Evolutionary conservation across 2,113 vertebrate species (phyloP), one percentile per base, ranked within the genome.

Genomic region (Callipepla squamata): DNA sequence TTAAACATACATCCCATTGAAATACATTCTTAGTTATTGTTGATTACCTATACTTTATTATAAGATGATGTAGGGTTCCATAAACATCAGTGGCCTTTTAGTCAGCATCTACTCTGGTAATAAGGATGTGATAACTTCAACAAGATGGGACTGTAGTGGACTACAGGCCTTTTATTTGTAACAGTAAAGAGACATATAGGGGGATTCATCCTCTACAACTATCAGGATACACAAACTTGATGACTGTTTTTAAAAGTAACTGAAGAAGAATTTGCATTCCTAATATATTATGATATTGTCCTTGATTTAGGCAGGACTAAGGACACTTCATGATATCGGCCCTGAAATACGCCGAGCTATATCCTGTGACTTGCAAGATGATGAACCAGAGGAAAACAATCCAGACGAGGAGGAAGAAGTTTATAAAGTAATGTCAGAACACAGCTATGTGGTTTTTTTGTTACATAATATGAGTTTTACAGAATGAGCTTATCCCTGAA

Each of bases 361-460:
- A 98, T 99, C 99, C 97, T 99, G 99, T 98, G 99, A 99, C 98
- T 98, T 99, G 97, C 99, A 99, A 97, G 99, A 99, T 97, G 99
- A 99, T 95, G 99, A 99, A 95, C 98, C 99, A 83, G 98, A 99
- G 97, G 98, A 99, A 97, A 98, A 98, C 97, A 98, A 99, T 96
- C 98, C 98, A 94, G 99, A 99, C 96, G 99, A 99, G 96, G 99
- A 99, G 96, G 99, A 99, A 97, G 99, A 99, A 97, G 98, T 99
- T 97, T 99, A 99, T 98, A 99, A 99, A 99, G 99, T 99, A 99
- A 99, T 97, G 97, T 94, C 92, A 94, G 92, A 92, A 70, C 69
- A 87, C 91, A 92, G 63, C 94, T 89, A 63, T 12, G 61, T 94
- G 77, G 91, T 79, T 92, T 62, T 87, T 89, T 90, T 87, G 21